phyloP scores from a whole-genome alignment of 53 echinoderm and acorn worm genomes.

The Echinometra lucunter region DNA sequence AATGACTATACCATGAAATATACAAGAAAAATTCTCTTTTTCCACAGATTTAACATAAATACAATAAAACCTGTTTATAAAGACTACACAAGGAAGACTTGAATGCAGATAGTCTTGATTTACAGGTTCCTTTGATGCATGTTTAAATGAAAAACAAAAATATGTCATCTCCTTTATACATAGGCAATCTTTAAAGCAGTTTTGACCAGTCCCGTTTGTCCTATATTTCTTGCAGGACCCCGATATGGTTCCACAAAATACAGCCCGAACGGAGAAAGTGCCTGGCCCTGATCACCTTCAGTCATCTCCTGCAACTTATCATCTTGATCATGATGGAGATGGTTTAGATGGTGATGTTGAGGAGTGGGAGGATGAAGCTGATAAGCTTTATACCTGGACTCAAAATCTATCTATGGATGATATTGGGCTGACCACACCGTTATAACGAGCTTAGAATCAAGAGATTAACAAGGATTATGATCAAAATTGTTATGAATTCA shows the following conservation, averaged over 20 bases:
- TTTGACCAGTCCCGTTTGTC: neutral
- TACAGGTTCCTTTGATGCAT: too few species aligned
- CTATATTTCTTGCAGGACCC: neutral
- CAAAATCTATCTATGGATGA: conserved; percentile 90
- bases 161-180: too few species aligned
- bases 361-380: conserved; percentile 95
- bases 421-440: conserved; percentile 83
- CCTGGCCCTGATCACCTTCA: neutral
- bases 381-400: conserved; percentile 95
- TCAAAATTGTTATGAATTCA: neutral
- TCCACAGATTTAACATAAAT: too few species aligned
- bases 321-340: conserved; percentile 39
- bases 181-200: too few species aligned
- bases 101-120: too few species aligned
- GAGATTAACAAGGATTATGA: neutral
- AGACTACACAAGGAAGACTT: too few species aligned
- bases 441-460: neutral
- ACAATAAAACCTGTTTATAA: too few species aligned
- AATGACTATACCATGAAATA: too few species aligned
- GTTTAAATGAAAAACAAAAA: too few species aligned
- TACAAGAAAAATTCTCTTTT: too few species aligned
- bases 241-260: conserved; percentile 61
- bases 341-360: conserved; percentile 73
- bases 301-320: neutral
- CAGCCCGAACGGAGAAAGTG: conserved; percentile 6